phyloP scores from a whole-genome alignment of 2,113 vertebrate genomes.

The Plecotus auritus region DNA sequence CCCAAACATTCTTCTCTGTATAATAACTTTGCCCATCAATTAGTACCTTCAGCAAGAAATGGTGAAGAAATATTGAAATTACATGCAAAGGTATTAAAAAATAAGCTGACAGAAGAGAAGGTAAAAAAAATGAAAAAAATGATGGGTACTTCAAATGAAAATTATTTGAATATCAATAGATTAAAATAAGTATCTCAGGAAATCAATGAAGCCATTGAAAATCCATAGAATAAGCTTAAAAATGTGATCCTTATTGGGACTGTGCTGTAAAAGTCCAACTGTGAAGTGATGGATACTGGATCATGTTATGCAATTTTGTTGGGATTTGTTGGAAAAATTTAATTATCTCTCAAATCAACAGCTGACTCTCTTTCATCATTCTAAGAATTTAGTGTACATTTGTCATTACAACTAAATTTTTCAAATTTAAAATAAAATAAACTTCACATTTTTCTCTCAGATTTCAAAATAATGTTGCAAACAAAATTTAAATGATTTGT shows the following conservation, averaged over 20 bases:
- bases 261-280: not conserved
- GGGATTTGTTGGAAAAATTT: not conserved
- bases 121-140: not conserved
- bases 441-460: not conserved
- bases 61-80: not conserved
- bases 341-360: not conserved
- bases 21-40: not conserved
- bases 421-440: not conserved
- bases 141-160: not conserved
- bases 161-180: not conserved
- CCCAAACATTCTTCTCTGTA: not conserved
- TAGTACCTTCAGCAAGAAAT: not conserved
- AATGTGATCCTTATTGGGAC: not conserved
- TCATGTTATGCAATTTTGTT: not conserved
- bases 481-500: not conserved
- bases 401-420: not conserved
- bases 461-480: slow-evolving; percentile 3
- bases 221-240: not conserved
- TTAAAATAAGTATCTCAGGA: not conserved
- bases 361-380: not conserved
- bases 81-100: not conserved
- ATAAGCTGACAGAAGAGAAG: not conserved
- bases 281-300: not conserved
- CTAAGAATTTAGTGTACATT: not conserved
- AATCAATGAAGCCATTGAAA: not conserved